phyloP scores from a whole-genome alignment of 2,888 invertebrate species.

The Lasioglossum villosulum region DNA sequence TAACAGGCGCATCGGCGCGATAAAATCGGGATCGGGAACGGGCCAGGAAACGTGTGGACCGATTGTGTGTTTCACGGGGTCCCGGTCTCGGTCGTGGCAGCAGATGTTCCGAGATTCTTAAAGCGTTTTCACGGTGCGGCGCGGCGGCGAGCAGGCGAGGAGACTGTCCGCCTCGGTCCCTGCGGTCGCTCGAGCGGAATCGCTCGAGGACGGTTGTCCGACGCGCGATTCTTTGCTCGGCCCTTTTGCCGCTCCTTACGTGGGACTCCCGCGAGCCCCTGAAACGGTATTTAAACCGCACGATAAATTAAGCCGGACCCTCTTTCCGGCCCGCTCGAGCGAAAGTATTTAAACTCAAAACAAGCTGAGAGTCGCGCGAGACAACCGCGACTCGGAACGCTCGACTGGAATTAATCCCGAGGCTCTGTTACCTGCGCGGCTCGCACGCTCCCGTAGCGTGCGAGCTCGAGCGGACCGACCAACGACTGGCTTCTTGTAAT shows the following conservation, averaged over 20 bases:
- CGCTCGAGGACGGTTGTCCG: constrained; percentile 41
- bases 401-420: constrained; percentile 61
- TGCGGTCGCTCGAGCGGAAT: constrained; percentile 44
- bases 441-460: constrained; percentile 27
- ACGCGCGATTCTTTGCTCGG: constrained; percentile 62
- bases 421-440: constrained; percentile 43
- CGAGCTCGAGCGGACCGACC: neutral
- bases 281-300: constrained; percentile 69
- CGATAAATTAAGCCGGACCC: constrained; percentile 77
- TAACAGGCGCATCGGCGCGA: constrained; percentile 54
- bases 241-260: constrained; percentile 43
- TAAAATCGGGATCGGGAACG: constrained; percentile 54
- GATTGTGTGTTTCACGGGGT: constrained; percentile 65
- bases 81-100: constrained; percentile 68
- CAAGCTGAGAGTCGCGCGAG: constrained; percentile 62
- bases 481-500: neutral
- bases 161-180: constrained; percentile 23
- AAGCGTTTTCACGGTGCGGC: constrained; percentile 67
- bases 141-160: constrained; percentile 12
- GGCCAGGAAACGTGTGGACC: constrained; percentile 47
- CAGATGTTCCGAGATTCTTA: constrained; percentile 77
- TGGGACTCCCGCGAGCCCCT: constrained; percentile 48
- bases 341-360: constrained; percentile 75
- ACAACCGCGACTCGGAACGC: constrained; percentile 48
- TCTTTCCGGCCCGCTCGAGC: constrained; percentile 71